Base-by-base conservation (phyloP, 1,140 invertebrate species). In the Zaprionus inermis region DNA sequence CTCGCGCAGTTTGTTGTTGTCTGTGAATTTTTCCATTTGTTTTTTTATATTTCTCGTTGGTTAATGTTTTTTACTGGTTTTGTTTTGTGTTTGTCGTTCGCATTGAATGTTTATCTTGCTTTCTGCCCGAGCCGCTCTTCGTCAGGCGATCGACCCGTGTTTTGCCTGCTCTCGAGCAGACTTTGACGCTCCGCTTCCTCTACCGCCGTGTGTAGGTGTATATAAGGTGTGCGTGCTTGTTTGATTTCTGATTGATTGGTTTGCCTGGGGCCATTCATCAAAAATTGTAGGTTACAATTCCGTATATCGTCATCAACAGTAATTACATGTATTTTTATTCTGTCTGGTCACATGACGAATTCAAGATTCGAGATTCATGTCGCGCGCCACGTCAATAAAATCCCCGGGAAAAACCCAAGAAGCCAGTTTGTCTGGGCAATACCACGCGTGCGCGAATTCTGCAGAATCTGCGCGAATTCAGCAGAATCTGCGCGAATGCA, bases 201-300 rank as follows among this genome's bases (percentile, higher is more conserved):
- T 28, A 5, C 12, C 22, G 22, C 28, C 12, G 30, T 46, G 32
- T 60, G 58, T 14, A 44, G 38, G 38, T 44, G 38, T 44, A 32
- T 32, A 10, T 5, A 20, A 20, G 46, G n/a, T 60, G 49, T 2
- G n/a, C 55, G 49, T 71, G 69, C 69, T 61, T 72, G 56, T 49
- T 76, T 46, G 61, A 46, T 49, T 32, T 57, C 20, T 76, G 74
- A 76, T 76, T 76, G 70, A 76, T 76, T 76, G 69, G 24, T 41
- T 44, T 44, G 74, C 74, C 44, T 57, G 51, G 9, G 57, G 74
- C 41, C 28, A 52, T 56, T 61, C 61, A 55, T 56, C 20, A 41
- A 24, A 65, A 61, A 58, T 66, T 76, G 34, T 60, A 60, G 69
- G 61, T 60, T 72, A 72, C 61, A 56, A 60, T 61, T 76, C 56